Evolutionary conservation across 2,888 invertebrate genomes (phyloP), one percentile per base, ranked within the genome.

Genomic region (Vannuccia rotundouncinata): DNA sequence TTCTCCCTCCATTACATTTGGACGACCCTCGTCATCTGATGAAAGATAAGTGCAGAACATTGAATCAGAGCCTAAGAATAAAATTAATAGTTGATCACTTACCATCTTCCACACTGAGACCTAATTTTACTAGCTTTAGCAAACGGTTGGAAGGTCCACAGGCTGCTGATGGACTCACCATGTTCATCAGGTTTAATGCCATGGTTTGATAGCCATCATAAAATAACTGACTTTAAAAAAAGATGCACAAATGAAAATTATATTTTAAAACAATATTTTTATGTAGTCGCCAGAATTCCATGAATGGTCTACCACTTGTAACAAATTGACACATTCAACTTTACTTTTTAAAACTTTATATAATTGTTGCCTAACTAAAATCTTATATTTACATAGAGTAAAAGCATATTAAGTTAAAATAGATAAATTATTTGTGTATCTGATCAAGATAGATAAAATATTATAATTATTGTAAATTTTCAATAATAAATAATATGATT

Each of bases 141-240:
- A 98, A 90, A 82, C 94, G 91, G 87, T 99, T 98, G 59, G 98
- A 98, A 0, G 95, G 99, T 0, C 98, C 94, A 86, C 96, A 96
- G 17, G 82, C 74, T 0, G 94, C 93, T 31, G 95, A 95, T 0
- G 95, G 93, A 85, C 95, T 93, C 0, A 95, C 93, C 31, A 93
- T 90, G 79, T 92, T 91, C 0, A 95, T 92, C 81, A 99, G 88
- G 77, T 92, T 92, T 0, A 94, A 92, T 0, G 96, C 98, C 77
- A 97, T 90, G n/a, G 92, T 92, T 87, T 95, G 95, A 87, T 95
- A 93, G 0, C 98, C 98, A 91, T 99, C 99, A 86, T 99, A 98
- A 88, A 94, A 95, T 79, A 99, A 90, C 88, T 99, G 99, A 85
- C 99, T 99, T 84, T 10, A 78, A 25, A 28, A 31, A 31, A 5